phyloP scores from a whole-genome alignment of 2,113 vertebrate genomes.

The Cottus gobio region DNA sequence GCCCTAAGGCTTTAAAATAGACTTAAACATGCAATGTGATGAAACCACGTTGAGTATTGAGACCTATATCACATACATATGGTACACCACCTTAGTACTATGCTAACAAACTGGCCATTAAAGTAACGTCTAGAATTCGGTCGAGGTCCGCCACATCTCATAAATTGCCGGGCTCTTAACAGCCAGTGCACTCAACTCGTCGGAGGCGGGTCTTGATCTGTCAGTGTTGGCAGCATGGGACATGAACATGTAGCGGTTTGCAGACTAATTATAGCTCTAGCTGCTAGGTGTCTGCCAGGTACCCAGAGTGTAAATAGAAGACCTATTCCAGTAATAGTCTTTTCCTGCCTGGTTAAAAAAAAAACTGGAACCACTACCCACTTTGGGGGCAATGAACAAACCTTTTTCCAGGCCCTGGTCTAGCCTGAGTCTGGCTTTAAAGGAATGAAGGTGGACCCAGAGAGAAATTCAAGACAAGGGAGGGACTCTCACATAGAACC shows the following conservation, averaged over 20 bases:
- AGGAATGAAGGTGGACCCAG: slow-evolving; percentile 2
- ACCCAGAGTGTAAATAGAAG: not conserved
- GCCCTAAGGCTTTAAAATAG: slow-evolving; percentile 4
- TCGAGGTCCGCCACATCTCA: not conserved
- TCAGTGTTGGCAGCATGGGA: not conserved
- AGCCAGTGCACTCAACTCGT: not conserved
- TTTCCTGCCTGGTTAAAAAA: not conserved
- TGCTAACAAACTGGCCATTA: not conserved
- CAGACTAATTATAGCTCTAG: not conserved
- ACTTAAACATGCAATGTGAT: not conserved
- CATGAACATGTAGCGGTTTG: not conserved
- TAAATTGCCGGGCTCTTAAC: not conserved
- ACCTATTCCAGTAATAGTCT: not conserved
- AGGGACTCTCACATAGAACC: slow-evolving; percentile 17
- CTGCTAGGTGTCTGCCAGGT: slow-evolving; percentile 15
- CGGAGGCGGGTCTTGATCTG: not conserved
- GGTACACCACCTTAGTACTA: not conserved
- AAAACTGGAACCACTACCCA: not conserved
- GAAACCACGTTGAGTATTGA: not conserved
- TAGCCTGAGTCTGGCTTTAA: not conserved
- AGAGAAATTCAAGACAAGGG: slow-evolving; percentile 16
- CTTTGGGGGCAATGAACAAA: slow-evolving; percentile 1
- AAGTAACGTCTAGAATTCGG: not conserved
- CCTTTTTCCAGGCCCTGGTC: not conserved
- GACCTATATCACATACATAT: not conserved